phyloP scores from a whole-genome alignment of 1,140 invertebrate species.

The Antheraea mylitta region DNA sequence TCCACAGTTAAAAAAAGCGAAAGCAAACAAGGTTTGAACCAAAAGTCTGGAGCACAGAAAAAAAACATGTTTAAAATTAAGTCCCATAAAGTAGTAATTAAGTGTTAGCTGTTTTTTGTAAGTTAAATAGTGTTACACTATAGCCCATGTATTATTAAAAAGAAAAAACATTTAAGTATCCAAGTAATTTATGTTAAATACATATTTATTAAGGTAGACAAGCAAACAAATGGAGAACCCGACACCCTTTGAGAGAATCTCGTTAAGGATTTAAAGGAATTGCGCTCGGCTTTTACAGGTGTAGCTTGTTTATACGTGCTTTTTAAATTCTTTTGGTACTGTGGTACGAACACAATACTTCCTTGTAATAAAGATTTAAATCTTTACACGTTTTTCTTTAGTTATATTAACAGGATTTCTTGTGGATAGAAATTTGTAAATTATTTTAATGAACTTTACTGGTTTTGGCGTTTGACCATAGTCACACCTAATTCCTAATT shows the following conservation, averaged over 20 bases:
- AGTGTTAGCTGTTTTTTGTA: no score
- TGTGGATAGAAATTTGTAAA: no score
- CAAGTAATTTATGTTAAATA: neutral
- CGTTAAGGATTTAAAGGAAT: constrained; percentile 23
- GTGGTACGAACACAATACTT: neutral
- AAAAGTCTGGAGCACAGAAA: no score
- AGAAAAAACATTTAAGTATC: neutral
- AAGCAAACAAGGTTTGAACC: no score
- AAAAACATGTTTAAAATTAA: no score
- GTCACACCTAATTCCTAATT: no score
- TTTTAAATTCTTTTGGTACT: neutral
- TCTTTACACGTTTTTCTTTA: no score
- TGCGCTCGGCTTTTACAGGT: constrained; percentile 14
- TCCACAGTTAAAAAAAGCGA: no score
- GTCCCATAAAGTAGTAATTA: no score
- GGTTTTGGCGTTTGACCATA: no score
- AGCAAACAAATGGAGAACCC: constrained; percentile 14
- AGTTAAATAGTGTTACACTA: neutral
- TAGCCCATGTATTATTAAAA: neutral
- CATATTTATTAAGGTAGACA: constrained; percentile 5
- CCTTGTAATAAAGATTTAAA: neutral
- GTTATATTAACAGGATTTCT: no score
- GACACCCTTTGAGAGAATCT: constrained; percentile 16
- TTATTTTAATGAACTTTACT: no score
- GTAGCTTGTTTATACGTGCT: constrained; percentile 9